Conservation (phyloP, 2,888 invertebrate species). For the Pseudeuparius sepicola region DNA sequence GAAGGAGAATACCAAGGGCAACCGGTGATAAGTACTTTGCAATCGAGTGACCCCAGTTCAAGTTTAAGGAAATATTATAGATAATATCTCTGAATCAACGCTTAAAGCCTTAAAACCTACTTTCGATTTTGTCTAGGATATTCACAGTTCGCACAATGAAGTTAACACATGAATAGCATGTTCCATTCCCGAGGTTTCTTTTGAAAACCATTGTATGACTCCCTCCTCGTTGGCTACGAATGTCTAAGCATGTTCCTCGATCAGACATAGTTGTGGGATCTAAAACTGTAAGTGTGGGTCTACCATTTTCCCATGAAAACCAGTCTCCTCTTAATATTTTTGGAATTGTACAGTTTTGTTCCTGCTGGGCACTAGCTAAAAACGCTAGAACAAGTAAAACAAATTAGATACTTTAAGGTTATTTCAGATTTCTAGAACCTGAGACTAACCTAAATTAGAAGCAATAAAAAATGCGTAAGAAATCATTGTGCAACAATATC, state of each 20-base stretch:
- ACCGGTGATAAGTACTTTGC: neutral
- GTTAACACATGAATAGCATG: conserved; percentile 83
- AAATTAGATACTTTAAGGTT: too few relatives aligned
- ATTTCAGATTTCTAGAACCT: too few relatives aligned
- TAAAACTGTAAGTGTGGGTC: conserved; percentile 72
- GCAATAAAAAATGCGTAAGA: too few relatives aligned
- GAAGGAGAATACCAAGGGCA: neutral
- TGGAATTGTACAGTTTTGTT: conserved; percentile 58
- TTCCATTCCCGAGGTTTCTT: conserved; percentile 40
- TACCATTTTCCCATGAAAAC: conserved; percentile 86
- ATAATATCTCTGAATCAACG: too few relatives aligned
- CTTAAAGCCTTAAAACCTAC: too few relatives aligned
- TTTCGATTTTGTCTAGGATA: conserved; percentile 80
- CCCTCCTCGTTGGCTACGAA: conserved; percentile 62
- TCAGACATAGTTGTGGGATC: conserved; percentile 70
- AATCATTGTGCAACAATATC: too few relatives aligned
- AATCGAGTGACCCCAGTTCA: too few relatives aligned
- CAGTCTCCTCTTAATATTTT: conserved; percentile 72
- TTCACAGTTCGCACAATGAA: conserved; percentile 78
- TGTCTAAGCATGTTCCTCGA: conserved; percentile 62
- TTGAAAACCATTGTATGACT: conserved; percentile 81
- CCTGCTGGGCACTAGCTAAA: conserved; percentile 18
- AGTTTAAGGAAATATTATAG: too few relatives aligned
- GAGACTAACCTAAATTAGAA: too few relatives aligned
- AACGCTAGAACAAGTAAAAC: too few relatives aligned